phyloP scores from a whole-genome alignment of 1,140 invertebrate species.

The Bombus haemorrhoidalis region DNA sequence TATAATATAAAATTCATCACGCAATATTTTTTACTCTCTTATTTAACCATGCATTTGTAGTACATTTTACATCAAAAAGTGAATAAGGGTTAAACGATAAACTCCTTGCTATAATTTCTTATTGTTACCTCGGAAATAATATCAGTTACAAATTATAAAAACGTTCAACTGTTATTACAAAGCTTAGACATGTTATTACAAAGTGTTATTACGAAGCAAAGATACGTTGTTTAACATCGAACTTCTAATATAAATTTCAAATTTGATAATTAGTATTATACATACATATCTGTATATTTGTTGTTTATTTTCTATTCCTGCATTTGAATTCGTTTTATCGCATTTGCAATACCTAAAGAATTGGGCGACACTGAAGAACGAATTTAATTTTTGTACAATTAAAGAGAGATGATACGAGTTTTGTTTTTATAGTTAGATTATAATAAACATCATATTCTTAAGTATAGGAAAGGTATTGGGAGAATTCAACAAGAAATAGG shows the following conservation, averaged over 20 bases:
- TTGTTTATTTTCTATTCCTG: background rate
- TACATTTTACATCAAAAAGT: background rate
- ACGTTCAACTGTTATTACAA: background rate
- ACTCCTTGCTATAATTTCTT: background rate
- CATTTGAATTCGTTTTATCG: background rate
- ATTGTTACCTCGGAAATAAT: constrained; percentile 16
- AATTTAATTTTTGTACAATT: background rate
- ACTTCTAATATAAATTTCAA: no score
- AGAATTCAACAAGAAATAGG: background rate
- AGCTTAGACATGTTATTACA: background rate
- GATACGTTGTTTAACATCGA: no score
- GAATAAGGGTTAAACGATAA: background rate
- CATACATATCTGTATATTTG: background rate
- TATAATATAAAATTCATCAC: background rate
- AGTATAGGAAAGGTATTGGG: background rate
- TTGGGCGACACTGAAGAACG: background rate
- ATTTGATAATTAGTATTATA: no score
- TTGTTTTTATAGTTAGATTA: background rate
- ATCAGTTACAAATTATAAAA: background rate
- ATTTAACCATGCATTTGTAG: no score
- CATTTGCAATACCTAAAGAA: background rate
- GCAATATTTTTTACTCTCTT: background rate
- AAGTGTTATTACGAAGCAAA: no score
- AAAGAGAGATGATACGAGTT: background rate
- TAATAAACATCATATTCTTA: constrained; percentile 13